Evolutionary conservation across 2,888 invertebrate genomes (phyloP).

Genomic region (Stenolophus ochropezus): DNA sequence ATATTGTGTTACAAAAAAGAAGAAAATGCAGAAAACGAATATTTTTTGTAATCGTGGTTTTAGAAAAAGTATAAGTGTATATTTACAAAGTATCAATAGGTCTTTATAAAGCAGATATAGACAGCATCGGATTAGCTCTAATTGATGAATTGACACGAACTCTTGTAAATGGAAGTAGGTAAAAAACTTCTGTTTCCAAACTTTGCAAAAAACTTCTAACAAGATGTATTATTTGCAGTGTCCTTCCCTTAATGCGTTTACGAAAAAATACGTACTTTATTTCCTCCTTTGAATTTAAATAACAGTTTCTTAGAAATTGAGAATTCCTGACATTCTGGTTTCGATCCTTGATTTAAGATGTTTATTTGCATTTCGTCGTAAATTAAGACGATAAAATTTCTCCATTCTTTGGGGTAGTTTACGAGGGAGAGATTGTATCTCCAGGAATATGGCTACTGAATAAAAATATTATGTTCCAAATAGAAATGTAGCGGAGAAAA

Average conservation of each 20-base stretch:
- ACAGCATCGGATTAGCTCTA: constrained; percentile 3
- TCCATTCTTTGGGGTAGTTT: constrained; percentile 22
- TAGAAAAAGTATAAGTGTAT: too few relatives aligned
- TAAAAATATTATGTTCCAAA: constrained; percentile 29
- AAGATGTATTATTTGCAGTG: constrained; percentile 50
- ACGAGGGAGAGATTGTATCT: constrained; percentile 16
- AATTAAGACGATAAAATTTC: constrained; percentile 50
- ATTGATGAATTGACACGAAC: constrained; percentile 47
- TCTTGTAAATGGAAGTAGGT: background rate
- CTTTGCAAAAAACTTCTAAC: constrained; percentile 36
- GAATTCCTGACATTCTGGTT: constrained; percentile 18
- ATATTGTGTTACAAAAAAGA: too few relatives aligned
- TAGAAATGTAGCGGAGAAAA: background rate
- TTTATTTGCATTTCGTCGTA: constrained; percentile 54
- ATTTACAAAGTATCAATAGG: constrained; percentile 8
- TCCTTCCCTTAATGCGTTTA: constrained; percentile 16
- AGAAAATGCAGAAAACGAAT: too few relatives aligned
- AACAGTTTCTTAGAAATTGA: background rate
- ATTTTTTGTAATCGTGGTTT: too few relatives aligned
- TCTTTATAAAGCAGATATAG: constrained; percentile 27
- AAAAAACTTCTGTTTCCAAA: constrained; percentile 45
- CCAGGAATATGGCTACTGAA: constrained; percentile 13
- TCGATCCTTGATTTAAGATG: constrained; percentile 42
- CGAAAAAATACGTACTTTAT: constrained; percentile 4
- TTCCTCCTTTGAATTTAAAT: constrained; percentile 1